Conservation (phyloP, 1,140 invertebrate species). For the Bombus turneri region DNA sequence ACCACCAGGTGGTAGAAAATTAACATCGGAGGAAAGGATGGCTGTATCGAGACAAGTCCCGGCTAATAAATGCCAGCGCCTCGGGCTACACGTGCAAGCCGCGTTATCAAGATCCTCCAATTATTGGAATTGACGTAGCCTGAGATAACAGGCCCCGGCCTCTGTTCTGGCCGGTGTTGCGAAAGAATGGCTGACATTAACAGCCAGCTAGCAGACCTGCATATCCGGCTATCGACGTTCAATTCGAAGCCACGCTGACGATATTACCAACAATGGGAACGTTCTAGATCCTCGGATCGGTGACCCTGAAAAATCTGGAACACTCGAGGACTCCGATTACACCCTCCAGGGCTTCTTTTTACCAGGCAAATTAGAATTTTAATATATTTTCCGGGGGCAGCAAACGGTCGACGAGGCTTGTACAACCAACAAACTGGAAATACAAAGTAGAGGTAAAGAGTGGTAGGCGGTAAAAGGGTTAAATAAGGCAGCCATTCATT, state of each 20-base stretch:
- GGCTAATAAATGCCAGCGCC: slow-evolving; percentile 42
- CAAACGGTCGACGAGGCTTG: background rate
- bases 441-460: background rate
- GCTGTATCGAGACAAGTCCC: background rate
- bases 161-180: background rate
- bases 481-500: no score
- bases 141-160: slow-evolving; percentile 11
- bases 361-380: no score
- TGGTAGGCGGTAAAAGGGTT: no score
- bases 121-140: slow-evolving; percentile 47
- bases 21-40: background rate
- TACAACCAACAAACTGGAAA: background rate
- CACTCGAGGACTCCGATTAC: background rate
- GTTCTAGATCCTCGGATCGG: background rate
- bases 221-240: slow-evolving; percentile 3
- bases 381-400: background rate
- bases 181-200: slow-evolving; percentile 28
- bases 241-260: background rate
- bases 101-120: slow-evolving; percentile 32
- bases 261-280: background rate
- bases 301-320: background rate
- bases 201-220: background rate
- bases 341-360: no score
- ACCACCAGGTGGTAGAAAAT: background rate
- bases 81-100: background rate